Base-by-base conservation (phyloP, 2,113 vertebrate species). In the Esox niger region DNA sequence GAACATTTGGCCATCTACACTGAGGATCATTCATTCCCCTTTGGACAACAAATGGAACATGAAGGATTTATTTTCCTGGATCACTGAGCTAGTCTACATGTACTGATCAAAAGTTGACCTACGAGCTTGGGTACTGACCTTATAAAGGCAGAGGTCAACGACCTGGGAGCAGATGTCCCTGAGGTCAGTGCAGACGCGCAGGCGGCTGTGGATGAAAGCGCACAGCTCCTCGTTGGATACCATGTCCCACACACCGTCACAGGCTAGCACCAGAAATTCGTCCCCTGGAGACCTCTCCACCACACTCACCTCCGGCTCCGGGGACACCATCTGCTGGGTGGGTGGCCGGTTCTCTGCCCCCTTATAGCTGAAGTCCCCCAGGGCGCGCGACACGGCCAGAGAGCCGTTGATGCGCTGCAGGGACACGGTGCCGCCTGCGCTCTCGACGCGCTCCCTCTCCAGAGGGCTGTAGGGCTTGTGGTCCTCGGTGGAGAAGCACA, bases 281-380 rank as follows among this genome's bases (percentile, higher is more conserved):
- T 94, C 94, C 1, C 84, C 80, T 0, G 78, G 82, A 0, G 82
- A 91, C 46, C 93, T 91, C 52, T 84, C 87, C 82, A 95, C 77
- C 11, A 87, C 87, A 3, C 83, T 85, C 55, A 95, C 89, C 69
- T 95, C 93, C 0, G 93, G 93, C 79, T 95, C 93, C 0, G 93
- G 91, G 0, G 93, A 94, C 29, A 94, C 91, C 79, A 93, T 92
- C 78, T 94, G 93, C 72, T 91, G 81, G 33, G 84, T 84, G 6
- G 88, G 86, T 0, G 82, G 60, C 31, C 91, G 76, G 87, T 91
- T 91, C 43, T 90, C 89, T 0, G 84, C 91, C 5, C 86, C 89
- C 87, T 95, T 94, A 86, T 91, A 94, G 80, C 87, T 83, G 74
- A 94, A 95, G 81, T 94, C 92, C 0, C 93, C 93, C 69, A 95